These are phyloP conservation scores for Drosophila sp. DNA, from an alignment of 1,140 invertebrate species.

Conservation along the genomic window DNA sequence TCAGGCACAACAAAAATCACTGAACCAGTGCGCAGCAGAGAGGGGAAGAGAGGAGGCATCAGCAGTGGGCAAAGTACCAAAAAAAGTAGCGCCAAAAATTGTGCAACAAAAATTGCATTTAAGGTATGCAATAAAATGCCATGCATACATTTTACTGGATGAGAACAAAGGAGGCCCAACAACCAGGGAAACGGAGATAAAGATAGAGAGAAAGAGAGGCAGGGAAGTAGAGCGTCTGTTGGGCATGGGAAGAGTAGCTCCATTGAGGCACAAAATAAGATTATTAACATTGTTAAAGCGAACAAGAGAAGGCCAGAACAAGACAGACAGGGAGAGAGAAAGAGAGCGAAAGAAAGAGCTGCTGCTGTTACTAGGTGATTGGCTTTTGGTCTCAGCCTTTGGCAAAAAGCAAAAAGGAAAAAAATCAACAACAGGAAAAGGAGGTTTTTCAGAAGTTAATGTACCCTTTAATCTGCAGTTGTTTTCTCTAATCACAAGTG, in stretches of 20 bases:
- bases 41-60: conserved; percentile 1
- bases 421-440: conserved; percentile 50
- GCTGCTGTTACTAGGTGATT: conserved; percentile 43
- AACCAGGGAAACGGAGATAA: neutral
- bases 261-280: conserved; percentile 79
- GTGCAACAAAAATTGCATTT: conserved; percentile 68
- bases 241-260: conserved; percentile 29
- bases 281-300: conserved; percentile 79
- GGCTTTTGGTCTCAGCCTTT: conserved; percentile 34
- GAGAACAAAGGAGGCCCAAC: conserved; percentile 41
- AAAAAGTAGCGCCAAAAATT: conserved; percentile 50
- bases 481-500: neutral
- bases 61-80: conserved; percentile 1
- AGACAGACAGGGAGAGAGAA: conserved; percentile 25
- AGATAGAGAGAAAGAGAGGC: neutral
- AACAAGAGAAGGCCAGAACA: conserved; percentile 44
- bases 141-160: conserved; percentile 64
- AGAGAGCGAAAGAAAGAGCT: conserved; percentile 1
- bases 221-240: neutral
- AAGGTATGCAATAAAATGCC: conserved; percentile 71
- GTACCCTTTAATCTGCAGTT: neutral
- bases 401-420: conserved; percentile 61
- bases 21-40: neutral
- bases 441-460: neutral
- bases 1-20: conserved; percentile 43